Conservation (phyloP, 1,140 invertebrate genomes). For the Drosophila dunni region DNA sequence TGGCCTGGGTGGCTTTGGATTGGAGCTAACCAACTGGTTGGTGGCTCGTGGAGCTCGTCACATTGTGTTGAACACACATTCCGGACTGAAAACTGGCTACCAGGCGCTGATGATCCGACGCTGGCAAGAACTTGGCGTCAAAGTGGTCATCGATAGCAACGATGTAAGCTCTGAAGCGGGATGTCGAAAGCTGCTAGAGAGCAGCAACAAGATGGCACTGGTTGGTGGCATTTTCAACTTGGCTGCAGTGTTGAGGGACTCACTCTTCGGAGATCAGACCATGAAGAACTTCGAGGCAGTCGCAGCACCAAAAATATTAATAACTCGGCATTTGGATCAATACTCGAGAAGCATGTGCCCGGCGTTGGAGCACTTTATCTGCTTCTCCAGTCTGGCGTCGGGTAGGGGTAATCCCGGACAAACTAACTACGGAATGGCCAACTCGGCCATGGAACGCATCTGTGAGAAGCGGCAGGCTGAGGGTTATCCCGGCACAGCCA, state of each 20-base stretch:
- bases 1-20: slow-evolving; percentile 97
- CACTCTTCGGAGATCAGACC: slow-evolving; percentile 94
- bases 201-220: slow-evolving; percentile 90
- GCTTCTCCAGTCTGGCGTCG: slow-evolving; percentile 97
- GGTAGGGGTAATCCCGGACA: slow-evolving; percentile 97
- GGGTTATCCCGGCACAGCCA: slow-evolving; percentile 92
- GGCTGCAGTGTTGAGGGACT: slow-evolving; percentile 94
- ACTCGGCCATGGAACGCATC: slow-evolving; percentile 97
- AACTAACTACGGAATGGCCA: slow-evolving; percentile 97
- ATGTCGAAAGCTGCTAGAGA: slow-evolving; percentile 89
- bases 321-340: slow-evolving; percentile 91
- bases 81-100: slow-evolving; percentile 94
- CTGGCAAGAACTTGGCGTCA: slow-evolving; percentile 89
- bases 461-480: slow-evolving; percentile 92
- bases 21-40: slow-evolving; percentile 97
- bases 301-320: slow-evolving; percentile 92
- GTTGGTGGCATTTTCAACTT: slow-evolving; percentile 98
- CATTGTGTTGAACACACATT: slow-evolving; percentile 94
- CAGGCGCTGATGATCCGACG: slow-evolving; percentile 91
- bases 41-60: slow-evolving; percentile 92
- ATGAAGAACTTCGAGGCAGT: slow-evolving; percentile 91
- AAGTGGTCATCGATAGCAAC: slow-evolving; percentile 89
- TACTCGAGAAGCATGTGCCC: slow-evolving; percentile 90
- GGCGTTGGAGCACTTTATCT: slow-evolving; percentile 94
- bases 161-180: slow-evolving; percentile 88